These are phyloP conservation scores for Halictus ligatus DNA, from an alignment of 2,888 invertebrate genomes.

Conservation along the genomic window DNA sequence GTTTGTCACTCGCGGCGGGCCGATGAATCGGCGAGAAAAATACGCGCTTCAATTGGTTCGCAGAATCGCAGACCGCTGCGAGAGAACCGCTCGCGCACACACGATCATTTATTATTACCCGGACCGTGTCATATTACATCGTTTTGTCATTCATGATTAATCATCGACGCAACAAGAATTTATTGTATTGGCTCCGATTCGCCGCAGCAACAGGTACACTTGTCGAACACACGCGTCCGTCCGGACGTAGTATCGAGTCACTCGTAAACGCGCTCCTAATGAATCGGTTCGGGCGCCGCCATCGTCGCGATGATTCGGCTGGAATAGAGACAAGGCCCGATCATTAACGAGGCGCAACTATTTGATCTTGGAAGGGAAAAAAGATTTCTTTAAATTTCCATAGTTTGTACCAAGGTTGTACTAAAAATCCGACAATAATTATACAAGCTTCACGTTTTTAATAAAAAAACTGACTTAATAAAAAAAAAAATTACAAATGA, in stretches of 20 bases:
- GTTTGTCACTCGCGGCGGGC: slow-evolving; percentile 16
- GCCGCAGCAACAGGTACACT: slow-evolving; percentile 69
- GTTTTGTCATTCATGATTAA: slow-evolving; percentile 70
- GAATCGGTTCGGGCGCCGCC: slow-evolving; percentile 42
- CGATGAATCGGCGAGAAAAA: slow-evolving; percentile 35
- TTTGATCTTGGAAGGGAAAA: no score
- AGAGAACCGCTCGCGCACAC: background rate
- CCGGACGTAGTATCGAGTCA: slow-evolving; percentile 50
- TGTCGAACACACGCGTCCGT: slow-evolving; percentile 54
- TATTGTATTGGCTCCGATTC: slow-evolving; percentile 65
- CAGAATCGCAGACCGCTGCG: slow-evolving; percentile 27
- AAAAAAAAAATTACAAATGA: no score
- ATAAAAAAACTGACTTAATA: no score
- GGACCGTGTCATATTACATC: slow-evolving; percentile 54
- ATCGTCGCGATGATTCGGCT: slow-evolving; percentile 47
- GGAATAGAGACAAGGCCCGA: slow-evolving; percentile 3
- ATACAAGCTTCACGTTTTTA: no score
- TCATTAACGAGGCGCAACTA: slow-evolving; percentile 26
- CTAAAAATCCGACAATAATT: no score
- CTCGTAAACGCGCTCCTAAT: slow-evolving; percentile 52
- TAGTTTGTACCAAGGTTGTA: no score
- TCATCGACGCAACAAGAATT: slow-evolving; percentile 70
- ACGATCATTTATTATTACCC: slow-evolving; percentile 64
- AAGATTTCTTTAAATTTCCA: no score
- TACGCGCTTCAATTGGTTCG: background rate